Evolutionary conservation across 2,113 vertebrate genomes (phyloP), one percentile per base, ranked within the genome.

Genomic region (Podocnemis expansa): DNA sequence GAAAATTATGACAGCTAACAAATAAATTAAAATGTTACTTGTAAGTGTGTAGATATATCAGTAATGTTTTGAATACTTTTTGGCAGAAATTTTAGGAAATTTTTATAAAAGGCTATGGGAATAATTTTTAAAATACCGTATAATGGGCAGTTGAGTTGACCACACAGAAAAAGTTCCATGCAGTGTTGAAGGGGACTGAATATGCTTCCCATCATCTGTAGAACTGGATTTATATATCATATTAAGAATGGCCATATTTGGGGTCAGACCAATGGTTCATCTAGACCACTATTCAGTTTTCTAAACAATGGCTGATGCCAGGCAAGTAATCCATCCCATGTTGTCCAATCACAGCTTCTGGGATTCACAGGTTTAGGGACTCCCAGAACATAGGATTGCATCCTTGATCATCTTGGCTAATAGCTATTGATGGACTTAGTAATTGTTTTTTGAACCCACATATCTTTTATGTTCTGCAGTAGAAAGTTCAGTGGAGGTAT

Each of bases 41-140:
- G n/a, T 1, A 88, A 84, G 79, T 84, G 76, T 2, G n/a, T 21
- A 84, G 85, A 93, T 34, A 80, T 19, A n/a, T 16, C 78, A 79
- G 78, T 43, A 70, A 43, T 1, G 0, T 0, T 0, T 27, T 76
- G 31, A 90, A 51, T 14, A 2, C 7, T 83, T 88, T 38, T 63
- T 85, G 78, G 25, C 47, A 85, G 29, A 78, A 92, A n/a, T 41
- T 29, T 19, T 14, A 43, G 24, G n/a, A 73, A 19, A 82, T 89
- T 47, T 47, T 10, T 49, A 8, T 41, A 91, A 25, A 41, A 19
- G 27, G 87, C n/a, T 22, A 56, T 0, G 3, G 2, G 21, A 29
- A 2, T 67, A 51, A 67, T 85, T 88, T 80, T 70, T 45, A 70
- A 31, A 89, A 60, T 34, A 17, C 34, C 25, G n/a, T 16, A 4